These are phyloP conservation scores for Cyclargus thomasi DNA, from an alignment of 1,140 invertebrate species.

Conservation along the genomic window DNA sequence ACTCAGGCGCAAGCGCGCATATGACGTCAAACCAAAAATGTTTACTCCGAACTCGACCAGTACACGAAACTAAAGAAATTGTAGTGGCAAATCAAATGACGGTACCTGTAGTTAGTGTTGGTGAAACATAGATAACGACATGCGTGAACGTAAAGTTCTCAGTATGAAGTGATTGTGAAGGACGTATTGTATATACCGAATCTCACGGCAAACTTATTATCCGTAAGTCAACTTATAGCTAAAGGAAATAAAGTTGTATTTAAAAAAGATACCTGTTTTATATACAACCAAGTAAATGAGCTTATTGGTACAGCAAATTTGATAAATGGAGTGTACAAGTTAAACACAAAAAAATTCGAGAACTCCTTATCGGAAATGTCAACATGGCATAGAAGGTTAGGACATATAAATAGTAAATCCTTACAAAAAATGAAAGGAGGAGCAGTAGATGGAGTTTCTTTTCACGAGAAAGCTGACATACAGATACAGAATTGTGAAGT, in stretches of 20 bases:
- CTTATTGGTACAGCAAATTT: conserved; percentile 30
- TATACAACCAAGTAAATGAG: conserved; percentile 30
- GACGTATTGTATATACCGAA: conserved; percentile 35
- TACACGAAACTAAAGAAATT: conserved; percentile 28
- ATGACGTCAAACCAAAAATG: conserved; percentile 31
- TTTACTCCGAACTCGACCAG: background rate
- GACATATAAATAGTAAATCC: conserved; percentile 36
- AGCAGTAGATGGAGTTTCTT: conserved; percentile 27
- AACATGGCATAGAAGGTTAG: conserved; percentile 22
- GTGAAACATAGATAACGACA: conserved; percentile 28
- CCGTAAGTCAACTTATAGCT: conserved; percentile 33
- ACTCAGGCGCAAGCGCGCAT: conserved; percentile 40
- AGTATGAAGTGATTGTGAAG: conserved; percentile 26
- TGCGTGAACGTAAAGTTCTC: conserved; percentile 21
- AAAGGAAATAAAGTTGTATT: conserved; percentile 38
- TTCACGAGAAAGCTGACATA: conserved; percentile 27
- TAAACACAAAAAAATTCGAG: conserved; percentile 25
- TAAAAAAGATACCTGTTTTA: conserved; percentile 18
- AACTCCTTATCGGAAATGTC: too few species aligned
- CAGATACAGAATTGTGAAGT: conserved; percentile 24
- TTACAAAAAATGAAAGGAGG: conserved; percentile 28
- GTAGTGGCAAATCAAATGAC: conserved; percentile 32
- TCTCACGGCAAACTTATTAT: conserved; percentile 19
- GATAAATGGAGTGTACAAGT: conserved; percentile 35
- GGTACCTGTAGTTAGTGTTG: conserved; percentile 26